These are phyloP conservation scores for Aphaenogaster floridana DNA, from an alignment of 1,140 invertebrate species.

Conservation along the genomic window DNA sequence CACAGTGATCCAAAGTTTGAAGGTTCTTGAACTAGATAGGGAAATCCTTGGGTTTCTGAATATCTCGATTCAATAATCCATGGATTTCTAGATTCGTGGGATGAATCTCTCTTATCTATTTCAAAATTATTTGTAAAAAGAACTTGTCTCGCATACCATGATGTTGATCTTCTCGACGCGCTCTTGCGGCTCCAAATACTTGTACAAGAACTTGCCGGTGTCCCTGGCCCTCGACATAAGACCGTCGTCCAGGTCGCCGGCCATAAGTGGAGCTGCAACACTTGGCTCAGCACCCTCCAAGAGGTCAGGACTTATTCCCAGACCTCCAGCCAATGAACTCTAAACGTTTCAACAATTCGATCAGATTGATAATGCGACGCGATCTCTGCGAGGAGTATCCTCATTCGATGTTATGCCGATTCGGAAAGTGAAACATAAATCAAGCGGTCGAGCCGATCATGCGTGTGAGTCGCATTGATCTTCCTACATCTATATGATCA, in stretches of 20 bases:
- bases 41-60: background rate
- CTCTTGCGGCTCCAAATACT: slow-evolving; percentile 88
- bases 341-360: slow-evolving; percentile 80
- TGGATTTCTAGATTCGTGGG: background rate
- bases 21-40: background rate
- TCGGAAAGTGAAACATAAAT: slow-evolving; percentile 48
- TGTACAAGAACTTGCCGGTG: slow-evolving; percentile 92
- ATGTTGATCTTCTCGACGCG: slow-evolving; percentile 90
- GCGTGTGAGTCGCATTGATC: slow-evolving; percentile 42
- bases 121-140: slow-evolving; percentile 35
- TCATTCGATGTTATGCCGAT: slow-evolving; percentile 35
- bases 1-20: background rate
- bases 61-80: background rate
- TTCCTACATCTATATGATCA: slow-evolving; percentile 54
- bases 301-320: slow-evolving; percentile 85
- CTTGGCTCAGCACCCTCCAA: slow-evolving; percentile 85
- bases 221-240: slow-evolving; percentile 93
- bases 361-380: slow-evolving; percentile 60
- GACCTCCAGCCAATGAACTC: slow-evolving; percentile 84
- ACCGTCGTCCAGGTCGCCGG: slow-evolving; percentile 90
- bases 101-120: background rate
- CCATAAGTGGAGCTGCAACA: slow-evolving; percentile 86
- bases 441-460: slow-evolving; percentile 44
- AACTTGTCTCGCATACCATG: slow-evolving; percentile 87
- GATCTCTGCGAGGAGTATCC: background rate